A percentile compares a stretch with the other conserved stretches of the same genome.
Evolutionary conservation across 2,113 vertebrate species (phyloP).

Genomic region (Megaceryle torquata): DNA sequence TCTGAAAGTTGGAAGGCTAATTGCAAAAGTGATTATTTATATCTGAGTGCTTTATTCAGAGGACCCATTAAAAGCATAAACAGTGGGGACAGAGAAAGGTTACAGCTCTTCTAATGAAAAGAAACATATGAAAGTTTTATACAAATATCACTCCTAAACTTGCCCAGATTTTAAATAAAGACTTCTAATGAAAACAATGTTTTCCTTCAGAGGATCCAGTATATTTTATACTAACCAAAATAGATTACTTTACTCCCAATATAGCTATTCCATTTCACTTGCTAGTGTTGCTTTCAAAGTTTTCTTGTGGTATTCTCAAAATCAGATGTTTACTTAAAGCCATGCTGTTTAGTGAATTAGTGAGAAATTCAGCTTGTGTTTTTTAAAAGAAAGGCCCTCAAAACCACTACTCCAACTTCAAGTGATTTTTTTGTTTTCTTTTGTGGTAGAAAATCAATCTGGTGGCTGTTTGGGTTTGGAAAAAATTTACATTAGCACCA

Average conservation of each 20-base stretch:
- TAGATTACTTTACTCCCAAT: neutral
- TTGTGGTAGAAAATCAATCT: neutral
- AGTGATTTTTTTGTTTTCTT: neutral
- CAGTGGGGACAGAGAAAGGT: constrained; percentile 23
- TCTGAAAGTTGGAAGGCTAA: constrained; percentile 45
- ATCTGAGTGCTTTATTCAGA: constrained; percentile 25
- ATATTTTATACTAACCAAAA: neutral
- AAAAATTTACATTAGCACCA: neutral
- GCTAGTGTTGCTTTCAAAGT: neutral
- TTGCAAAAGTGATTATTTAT: constrained; percentile 55
- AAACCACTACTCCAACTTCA: neutral
- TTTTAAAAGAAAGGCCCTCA: neutral
- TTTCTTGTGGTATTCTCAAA: neutral
- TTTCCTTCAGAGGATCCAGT: neutral
- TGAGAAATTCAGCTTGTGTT: neutral
- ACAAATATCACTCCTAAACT: constrained; percentile 39
- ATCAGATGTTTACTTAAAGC: constrained; percentile 5
- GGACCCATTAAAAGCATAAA: constrained; percentile 34
- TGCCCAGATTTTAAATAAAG: constrained; percentile 39
- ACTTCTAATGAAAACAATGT: constrained; percentile 18
- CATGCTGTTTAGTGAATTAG: neutral
- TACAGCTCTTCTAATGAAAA: constrained; percentile 42
- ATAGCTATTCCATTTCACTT: neutral
- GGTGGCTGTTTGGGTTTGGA: neutral
- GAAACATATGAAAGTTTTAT: constrained; percentile 15